Evolutionary conservation across 2,113 vertebrate species (phyloP).

Genomic region (Anolis carolinensis): DNA sequence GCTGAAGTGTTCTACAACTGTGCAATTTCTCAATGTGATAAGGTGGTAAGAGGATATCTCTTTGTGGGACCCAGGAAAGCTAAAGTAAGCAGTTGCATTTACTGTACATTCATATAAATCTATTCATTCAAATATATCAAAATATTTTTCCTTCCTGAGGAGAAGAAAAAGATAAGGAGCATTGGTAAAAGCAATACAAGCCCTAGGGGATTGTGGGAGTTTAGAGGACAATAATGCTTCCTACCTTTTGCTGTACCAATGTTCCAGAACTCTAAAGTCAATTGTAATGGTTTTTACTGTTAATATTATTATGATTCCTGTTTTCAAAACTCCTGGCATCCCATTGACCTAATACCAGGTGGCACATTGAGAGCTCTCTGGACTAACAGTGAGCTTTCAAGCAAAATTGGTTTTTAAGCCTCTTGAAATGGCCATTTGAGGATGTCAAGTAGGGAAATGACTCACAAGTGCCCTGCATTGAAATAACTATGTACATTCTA

Average conservation of each 20-base stretch:
- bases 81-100: background rate
- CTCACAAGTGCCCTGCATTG: background rate
- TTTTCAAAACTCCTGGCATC: fast-evolving
- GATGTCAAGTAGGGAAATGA: background rate
- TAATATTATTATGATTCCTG: background rate
- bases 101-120: background rate
- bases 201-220: background rate
- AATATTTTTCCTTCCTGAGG: background rate
- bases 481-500: slow-evolving; percentile 2
- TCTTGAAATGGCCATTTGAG: background rate
- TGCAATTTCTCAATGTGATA: no score
- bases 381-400: background rate
- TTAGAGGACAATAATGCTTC: background rate
- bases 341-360: background rate
- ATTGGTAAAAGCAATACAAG: background rate
- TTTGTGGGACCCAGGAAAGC: background rate
- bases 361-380: background rate
- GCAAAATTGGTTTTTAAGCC: background rate
- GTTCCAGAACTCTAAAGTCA: background rate
- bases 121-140: background rate
- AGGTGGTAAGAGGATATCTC: background rate
- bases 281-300: background rate
- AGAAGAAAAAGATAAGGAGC: background rate
- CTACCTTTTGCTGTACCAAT: background rate
- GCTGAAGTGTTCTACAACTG: no score